phyloP scores from a whole-genome alignment of 2,113 vertebrate species.

The Marmota monax region DNA sequence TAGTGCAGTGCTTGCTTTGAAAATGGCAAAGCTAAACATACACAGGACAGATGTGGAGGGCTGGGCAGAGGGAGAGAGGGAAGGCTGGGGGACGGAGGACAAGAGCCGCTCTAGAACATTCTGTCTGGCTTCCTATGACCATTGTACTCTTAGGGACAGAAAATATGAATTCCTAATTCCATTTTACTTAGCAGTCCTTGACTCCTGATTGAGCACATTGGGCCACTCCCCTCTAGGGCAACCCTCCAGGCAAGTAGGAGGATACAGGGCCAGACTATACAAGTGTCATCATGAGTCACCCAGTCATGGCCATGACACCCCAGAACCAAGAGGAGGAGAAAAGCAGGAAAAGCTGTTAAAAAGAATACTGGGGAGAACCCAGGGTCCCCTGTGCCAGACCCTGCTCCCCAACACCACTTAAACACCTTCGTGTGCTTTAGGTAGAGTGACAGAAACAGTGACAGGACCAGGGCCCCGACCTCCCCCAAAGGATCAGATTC shows the following conservation, averaged over 20 bases:
- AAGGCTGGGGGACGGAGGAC: rapidly evolving
- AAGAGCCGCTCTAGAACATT: not conserved
- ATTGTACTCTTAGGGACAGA: too few species aligned
- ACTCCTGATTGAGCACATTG: not conserved
- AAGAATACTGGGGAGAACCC: not conserved
- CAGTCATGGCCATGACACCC: not conserved
- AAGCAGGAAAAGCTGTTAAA: not conserved
- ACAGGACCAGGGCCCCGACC: too few species aligned
- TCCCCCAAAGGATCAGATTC: not conserved
- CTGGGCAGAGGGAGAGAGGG: not conserved
- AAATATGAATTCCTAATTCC: too few species aligned
- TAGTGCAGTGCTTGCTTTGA: not conserved
- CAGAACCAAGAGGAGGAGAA: not conserved
- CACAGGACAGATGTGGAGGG: not conserved
- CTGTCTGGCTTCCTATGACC: not conserved
- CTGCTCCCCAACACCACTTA: not conserved
- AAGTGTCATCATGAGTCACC: not conserved
- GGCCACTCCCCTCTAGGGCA: not conserved
- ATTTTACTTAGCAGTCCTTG: not conserved
- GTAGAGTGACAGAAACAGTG: too few species aligned
- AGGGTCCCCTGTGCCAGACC: rapidly evolving
- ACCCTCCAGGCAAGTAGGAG: not conserved
- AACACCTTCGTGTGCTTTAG: not conserved
- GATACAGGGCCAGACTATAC: not conserved
- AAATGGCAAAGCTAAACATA: not conserved